phyloP scores from a whole-genome alignment of 2,797 vertebrate species.

The Pseudopleuronectes americanus region DNA sequence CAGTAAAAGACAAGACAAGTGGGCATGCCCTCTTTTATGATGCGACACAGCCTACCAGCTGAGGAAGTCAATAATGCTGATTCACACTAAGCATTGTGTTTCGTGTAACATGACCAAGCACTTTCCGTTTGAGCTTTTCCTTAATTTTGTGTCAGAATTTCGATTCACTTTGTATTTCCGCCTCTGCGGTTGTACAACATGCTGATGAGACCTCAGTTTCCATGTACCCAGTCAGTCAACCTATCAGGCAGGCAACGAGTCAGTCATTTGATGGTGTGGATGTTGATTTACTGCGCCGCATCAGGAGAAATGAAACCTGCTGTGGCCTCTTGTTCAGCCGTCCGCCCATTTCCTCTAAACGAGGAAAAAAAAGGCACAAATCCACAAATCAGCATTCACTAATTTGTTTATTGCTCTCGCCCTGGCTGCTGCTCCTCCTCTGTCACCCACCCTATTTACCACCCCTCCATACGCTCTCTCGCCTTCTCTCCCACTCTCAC shows the following conservation, averaged over 20 bases:
- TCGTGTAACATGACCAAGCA: conserved; percentile 9
- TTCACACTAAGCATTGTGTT: conserved; percentile 4
- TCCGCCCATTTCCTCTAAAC: conserved; percentile 55
- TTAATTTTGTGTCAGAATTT: conserved; percentile 37
- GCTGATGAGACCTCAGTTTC: conserved; percentile 61
- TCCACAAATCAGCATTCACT: conserved; percentile 69
- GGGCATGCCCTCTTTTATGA: conserved; percentile 73
- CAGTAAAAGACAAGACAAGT: conserved; percentile 69
- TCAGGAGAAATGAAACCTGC: conserved; percentile 48
- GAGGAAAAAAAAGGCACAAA: conserved; percentile 50
- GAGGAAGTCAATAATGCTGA: conserved; percentile 35
- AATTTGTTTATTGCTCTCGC: conserved; percentile 73
- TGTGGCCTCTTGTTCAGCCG: conserved; percentile 59
- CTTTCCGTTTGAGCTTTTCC: conserved; percentile 26
- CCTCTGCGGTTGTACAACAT: conserved; percentile 44
- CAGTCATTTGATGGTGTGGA: conserved; percentile 57
- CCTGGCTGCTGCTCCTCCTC: conserved; percentile 43
- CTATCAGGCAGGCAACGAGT: conserved; percentile 56
- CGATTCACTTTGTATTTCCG: conserved; percentile 43
- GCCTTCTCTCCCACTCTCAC: conserved; percentile 27
- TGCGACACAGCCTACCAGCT: conserved; percentile 46
- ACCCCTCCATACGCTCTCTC: conserved; percentile 40
- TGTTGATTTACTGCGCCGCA: conserved; percentile 67
- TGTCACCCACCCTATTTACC: conserved; percentile 27
- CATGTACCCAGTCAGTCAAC: conserved; percentile 57